A percentile compares a stretch with the other conserved stretches of the same genome.
Conservation (phyloP, 2,888 invertebrate genomes). For the Zaprionus lineosus region DNA sequence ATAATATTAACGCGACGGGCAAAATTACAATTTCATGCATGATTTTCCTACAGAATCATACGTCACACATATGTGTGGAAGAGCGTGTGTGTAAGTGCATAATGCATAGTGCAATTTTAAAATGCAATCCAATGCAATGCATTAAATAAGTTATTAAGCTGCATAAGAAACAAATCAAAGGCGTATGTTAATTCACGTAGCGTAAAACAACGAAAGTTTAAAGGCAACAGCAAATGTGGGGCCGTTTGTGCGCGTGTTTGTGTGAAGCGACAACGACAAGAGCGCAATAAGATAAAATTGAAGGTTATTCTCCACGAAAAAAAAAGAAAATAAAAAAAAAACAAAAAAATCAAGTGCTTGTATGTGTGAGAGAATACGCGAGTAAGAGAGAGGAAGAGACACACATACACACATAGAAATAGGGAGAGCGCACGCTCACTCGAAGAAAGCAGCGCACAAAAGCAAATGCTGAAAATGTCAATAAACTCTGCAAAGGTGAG, state of each 20-base stretch:
- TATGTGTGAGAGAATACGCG: conserved; percentile 47
- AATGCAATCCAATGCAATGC: conserved; percentile 38
- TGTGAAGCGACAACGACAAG: conserved; percentile 41
- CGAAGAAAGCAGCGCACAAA: conserved; percentile 72
- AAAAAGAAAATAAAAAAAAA: conserved; percentile 21
- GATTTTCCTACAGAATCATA: conserved; percentile 24
- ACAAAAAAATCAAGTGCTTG: conserved; percentile 44
- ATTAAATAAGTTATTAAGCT: conserved; percentile 33
- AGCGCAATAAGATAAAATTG: conserved; percentile 75
- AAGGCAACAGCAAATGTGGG: conserved; percentile 35
- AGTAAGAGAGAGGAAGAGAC: conserved; percentile 14
- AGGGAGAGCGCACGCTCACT: conserved; percentile 60
- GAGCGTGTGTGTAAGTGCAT: conserved; percentile 22
- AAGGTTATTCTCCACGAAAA: conserved; percentile 67
- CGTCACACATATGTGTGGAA: conserved; percentile 39
- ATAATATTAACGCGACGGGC: conserved; percentile 2
- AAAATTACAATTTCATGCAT: conserved; percentile 10
- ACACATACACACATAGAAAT: conserved; percentile 26
- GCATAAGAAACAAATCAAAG: conserved; percentile 33
- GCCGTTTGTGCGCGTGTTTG: conserved; percentile 22
- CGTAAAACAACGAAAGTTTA: conserved; percentile 42
- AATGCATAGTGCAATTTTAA: conserved; percentile 30
- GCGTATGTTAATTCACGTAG: conserved; percentile 48
- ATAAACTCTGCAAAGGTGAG: conserved; percentile 79
- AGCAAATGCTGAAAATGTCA: conserved; percentile 77